Base-by-base conservation (phyloP, 2,888 invertebrate species). In the Spisula solida region DNA sequence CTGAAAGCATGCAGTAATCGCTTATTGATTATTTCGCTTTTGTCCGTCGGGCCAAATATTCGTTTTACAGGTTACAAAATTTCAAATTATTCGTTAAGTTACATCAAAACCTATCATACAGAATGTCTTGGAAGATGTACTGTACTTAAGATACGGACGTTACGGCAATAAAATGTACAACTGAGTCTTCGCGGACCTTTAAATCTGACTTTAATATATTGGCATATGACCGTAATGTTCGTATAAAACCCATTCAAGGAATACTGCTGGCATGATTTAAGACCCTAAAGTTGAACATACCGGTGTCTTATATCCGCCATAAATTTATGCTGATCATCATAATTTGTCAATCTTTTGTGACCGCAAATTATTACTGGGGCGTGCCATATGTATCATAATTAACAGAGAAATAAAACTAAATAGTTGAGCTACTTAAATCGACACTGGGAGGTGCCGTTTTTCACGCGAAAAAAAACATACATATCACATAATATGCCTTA, bases 371-470 rank as follows among this genome's bases (percentile, higher is more conserved):
- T 34, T 75, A 31, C 16, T 4, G 18, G 34, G 75, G 75, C 25
- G 75, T 75, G 75, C 25, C 75, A 75, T 75, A 1, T 31, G 31
- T 75, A 75, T 75, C 34, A 31, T 31, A 29, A 75, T 75, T 31
- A 34, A 34, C 20, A 75, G 16, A 18, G 34, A 75, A 75, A 34
- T 75, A 34, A 75, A 75, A 75, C 18, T 31, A 5, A 75, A 75
- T 75, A 16, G 34, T 75, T n/a, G 12, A 75, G 25, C 34, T 75
- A 31, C 31, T 75, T 18, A 34, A 34, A 34, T 75, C 12, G 34
- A 75, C 75, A 34, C 31, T 34, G 75, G 75, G 75, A 16, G 75
- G 75, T 75, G 75, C 31, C 75, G 29, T n/a, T 31, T 31, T 16
- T 75, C 34, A 31, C 75, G 75, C 75, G 75, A 75, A 18, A 34